Conservation (phyloP, 2,797 vertebrate species). For the Botia almorhae region DNA sequence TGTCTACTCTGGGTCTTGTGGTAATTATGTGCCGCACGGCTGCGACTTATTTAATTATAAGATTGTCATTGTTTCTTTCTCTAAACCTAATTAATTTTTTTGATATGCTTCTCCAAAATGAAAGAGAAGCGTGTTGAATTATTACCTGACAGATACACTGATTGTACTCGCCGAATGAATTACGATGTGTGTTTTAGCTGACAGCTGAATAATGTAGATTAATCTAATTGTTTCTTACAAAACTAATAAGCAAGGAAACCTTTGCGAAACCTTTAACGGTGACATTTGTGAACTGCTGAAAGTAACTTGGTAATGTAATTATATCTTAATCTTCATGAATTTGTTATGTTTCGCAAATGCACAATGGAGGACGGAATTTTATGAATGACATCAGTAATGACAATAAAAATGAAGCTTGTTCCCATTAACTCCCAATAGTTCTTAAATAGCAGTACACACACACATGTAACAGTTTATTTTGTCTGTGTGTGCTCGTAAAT, state of each 20-base stretch:
- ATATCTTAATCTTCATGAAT: background rate
- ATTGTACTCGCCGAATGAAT: slow-evolving; percentile 46
- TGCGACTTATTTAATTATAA: slow-evolving; percentile 64
- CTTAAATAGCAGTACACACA: slow-evolving; percentile 6
- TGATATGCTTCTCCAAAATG: slow-evolving; percentile 46
- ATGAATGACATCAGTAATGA: background rate
- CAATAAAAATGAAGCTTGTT: background rate
- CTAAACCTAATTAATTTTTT: slow-evolving; percentile 54
- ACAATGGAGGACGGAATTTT: background rate
- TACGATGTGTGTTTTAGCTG: slow-evolving; percentile 41
- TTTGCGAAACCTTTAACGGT: background rate
- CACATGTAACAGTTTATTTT: background rate
- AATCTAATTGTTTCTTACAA: slow-evolving; percentile 36
- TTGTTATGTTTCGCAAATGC: background rate
- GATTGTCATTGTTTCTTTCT: slow-evolving; percentile 59
- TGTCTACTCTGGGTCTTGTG: slow-evolving; percentile 42
- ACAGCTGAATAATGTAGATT: slow-evolving; percentile 45
- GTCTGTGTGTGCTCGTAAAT: slow-evolving; percentile 1
- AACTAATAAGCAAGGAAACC: slow-evolving; percentile 42
- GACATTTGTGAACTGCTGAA: background rate
- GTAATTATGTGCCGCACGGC: slow-evolving; percentile 65
- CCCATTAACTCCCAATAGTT: background rate
- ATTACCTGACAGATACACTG: slow-evolving; percentile 47
- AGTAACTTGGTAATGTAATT: slow-evolving; percentile 21
- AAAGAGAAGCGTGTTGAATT: slow-evolving; percentile 42